These are phyloP conservation scores for Xylocampa areola DNA, from an alignment of 2,888 invertebrate species.

Conservation along the genomic window DNA sequence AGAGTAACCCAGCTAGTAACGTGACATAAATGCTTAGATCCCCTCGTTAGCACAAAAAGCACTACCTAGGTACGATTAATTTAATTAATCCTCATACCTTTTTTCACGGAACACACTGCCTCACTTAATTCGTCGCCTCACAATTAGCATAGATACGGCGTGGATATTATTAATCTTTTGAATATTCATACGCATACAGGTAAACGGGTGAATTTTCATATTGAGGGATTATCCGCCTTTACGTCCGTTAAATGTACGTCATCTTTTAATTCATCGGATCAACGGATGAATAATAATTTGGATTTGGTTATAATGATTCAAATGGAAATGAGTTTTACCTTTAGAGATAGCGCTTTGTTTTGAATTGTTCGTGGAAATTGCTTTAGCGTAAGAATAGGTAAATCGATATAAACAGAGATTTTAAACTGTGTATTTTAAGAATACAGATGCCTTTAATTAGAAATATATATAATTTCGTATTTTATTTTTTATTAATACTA, in stretches of 20 bases:
- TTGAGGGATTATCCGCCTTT: slow-evolving; percentile 43
- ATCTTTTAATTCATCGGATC: slow-evolving; percentile 53
- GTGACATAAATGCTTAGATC: too few species aligned
- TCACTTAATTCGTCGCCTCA: slow-evolving; percentile 30
- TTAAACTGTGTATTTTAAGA: too few species aligned
- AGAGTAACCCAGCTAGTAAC: too few species aligned
- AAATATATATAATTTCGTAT: too few species aligned
- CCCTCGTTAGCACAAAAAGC: background rate
- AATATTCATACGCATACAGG: slow-evolving; percentile 48
- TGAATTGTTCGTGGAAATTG: too few species aligned
- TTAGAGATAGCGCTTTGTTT: background rate
- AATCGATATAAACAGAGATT: too few species aligned
- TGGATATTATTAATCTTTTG: slow-evolving; percentile 40
- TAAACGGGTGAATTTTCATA: slow-evolving; percentile 46
- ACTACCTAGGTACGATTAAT: slow-evolving; percentile 16
- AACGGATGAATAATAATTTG: slow-evolving; percentile 43
- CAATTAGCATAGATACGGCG: slow-evolving; percentile 40
- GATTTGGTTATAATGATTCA: slow-evolving; percentile 32
- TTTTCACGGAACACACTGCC: slow-evolving; percentile 24
- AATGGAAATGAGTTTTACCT: background rate
- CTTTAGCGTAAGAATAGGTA: too few species aligned
- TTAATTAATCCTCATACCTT: slow-evolving; percentile 9
- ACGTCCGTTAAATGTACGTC: slow-evolving; percentile 36
- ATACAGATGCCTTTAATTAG: too few species aligned
- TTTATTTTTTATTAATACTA: too few species aligned